Conservation (phyloP, 2,113 vertebrate genomes). For the Acrocephalus kingi region DNA sequence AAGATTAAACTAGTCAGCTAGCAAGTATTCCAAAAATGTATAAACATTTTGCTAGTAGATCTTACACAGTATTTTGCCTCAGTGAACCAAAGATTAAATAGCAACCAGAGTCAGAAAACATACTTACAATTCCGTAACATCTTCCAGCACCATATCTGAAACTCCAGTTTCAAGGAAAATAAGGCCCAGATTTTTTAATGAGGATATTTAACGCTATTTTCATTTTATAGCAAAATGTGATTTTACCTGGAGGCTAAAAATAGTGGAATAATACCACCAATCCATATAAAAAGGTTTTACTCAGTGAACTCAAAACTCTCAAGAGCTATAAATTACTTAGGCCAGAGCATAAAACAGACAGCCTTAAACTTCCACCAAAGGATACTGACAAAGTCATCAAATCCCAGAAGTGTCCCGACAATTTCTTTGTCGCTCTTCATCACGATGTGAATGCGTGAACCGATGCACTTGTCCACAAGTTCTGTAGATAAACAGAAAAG, state of each 20-base stretch:
- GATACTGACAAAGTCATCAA: constrained; percentile 99
- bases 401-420: constrained; percentile 91
- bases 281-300: neutral
- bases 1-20: neutral
- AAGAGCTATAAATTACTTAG: neutral
- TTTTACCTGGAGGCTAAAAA: neutral
- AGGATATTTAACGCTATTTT: neutral
- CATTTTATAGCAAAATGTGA: neutral
- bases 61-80: neutral
- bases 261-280: neutral
- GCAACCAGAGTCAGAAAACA: neutral
- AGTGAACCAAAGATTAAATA: neutral
- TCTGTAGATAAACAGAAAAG: constrained; percentile 68
- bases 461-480: constrained; percentile 96
- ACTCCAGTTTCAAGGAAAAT: constrained; percentile 74
- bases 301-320: neutral
- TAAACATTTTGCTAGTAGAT: neutral
- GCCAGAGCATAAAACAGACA: neutral
- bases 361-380: constrained; percentile 59
- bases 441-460: constrained; percentile 95
- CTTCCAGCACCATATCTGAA: constrained; percentile 95
- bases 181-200: neutral
- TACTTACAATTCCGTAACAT: constrained; percentile 97
- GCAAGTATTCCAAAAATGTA: neutral
- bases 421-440: constrained; percentile 99